A percentile compares a stretch with the other conserved stretches of the same genome.
These are phyloP conservation scores for Bradypus variegatus DNA, from an alignment of 2,797 vertebrate species.

Conservation along the genomic window DNA sequence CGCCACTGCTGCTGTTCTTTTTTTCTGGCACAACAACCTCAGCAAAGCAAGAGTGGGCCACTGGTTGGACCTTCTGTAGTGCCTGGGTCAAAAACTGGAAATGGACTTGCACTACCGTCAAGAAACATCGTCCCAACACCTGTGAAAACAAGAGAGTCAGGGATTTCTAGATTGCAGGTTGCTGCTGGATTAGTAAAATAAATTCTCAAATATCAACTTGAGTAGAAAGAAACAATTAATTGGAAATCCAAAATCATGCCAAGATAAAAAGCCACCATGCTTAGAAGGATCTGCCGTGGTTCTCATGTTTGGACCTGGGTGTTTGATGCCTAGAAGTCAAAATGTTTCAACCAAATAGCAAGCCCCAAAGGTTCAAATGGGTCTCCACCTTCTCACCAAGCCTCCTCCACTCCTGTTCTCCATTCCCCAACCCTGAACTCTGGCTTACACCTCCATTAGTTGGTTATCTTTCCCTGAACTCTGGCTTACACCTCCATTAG, in stretches of 20 bases:
- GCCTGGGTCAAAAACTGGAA: conserved; percentile 99
- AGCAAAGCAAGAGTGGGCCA: conserved; percentile 93
- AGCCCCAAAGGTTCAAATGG: background rate
- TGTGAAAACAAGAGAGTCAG: conserved; percentile 64
- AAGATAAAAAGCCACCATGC: background rate
- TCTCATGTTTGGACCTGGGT: background rate
- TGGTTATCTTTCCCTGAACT: background rate
- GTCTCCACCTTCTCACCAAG: background rate
- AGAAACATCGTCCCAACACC: conserved; percentile 96
- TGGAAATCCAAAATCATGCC: background rate
- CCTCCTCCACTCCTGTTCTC: background rate
- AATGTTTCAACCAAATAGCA: background rate
- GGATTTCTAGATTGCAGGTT: background rate
- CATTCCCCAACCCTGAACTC: background rate
- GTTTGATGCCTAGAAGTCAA: background rate
- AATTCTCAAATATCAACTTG: background rate
- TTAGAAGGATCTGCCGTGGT: background rate
- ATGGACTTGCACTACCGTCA: conserved; percentile 99
- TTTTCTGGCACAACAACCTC: conserved; percentile 93
- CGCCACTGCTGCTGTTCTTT: conserved; percentile 73
- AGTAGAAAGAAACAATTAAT: background rate
- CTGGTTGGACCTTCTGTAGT: conserved; percentile 95
- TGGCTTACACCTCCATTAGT: background rate
- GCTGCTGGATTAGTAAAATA: background rate
- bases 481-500: background rate